Base-by-base conservation (phyloP, 2,797 vertebrate species). In the Falco peregrinus region DNA sequence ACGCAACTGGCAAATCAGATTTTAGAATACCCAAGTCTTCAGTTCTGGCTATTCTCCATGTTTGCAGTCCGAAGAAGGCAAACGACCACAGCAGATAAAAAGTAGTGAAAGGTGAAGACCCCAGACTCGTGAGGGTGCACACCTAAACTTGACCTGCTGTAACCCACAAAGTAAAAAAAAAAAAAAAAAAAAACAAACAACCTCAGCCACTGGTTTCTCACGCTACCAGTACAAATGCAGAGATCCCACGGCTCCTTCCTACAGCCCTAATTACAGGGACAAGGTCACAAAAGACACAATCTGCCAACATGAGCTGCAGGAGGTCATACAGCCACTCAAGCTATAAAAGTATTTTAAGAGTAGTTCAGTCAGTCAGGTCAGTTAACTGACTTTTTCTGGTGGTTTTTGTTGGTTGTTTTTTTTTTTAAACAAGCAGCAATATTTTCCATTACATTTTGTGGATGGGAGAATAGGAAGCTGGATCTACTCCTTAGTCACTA, bases 351-450 rank as follows among this genome's bases (percentile, higher is more conserved):
- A 94, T 89, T 92, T 95, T 87, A 89, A 75, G 89, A 85, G 37
- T 31, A 82, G 91, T 95, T 93, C 85, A 85, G 28, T 43, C 48
- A 68, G 39, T 68, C 67, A 64, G 89, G 90, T 94, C 95, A 96
- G 51, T 85, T 78, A 28, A 57, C 41, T 89, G 81, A 54, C 56
- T 84, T 79, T 31, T 81, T 70, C 37, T 37, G 37, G 10, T 37
- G 37, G 37, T 35, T 35, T 35, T 35, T 35, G 37, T 37, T 37
- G 10, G 37, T 12, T 5, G 50, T 41, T 26, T 28, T 71, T 79
- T 79, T 94, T 69, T 84, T 73, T 22, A 89, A 94, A 83, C 51
- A 87, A 64, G 64, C 35, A 89, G 60, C 29, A 93, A 11, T 74
- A 71, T 85, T 95, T 96, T 92, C 89, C 78, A 20, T 76, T 61